Base-by-base conservation (phyloP, 2,113 vertebrate species). In the Alces alces region DNA sequence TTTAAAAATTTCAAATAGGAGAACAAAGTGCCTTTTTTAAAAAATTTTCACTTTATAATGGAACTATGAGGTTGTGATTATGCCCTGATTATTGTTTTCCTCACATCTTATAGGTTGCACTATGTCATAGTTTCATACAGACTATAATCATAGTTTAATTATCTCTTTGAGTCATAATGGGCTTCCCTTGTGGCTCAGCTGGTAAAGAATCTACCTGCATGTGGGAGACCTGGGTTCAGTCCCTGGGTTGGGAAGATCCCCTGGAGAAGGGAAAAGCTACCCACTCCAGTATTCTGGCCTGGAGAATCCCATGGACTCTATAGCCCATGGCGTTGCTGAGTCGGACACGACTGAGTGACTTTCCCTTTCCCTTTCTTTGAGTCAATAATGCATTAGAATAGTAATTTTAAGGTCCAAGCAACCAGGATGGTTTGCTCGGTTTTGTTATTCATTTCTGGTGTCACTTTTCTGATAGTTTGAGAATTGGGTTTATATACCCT, bases 381-480 rank as follows among this genome's bases (percentile, higher is more conserved):
- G 58, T 57, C 45, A 57, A 45, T 43, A 61, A 27, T 84, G 25
- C 84, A 79, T 57, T 83, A 47, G 9, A 90, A 87, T 28, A 76
- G 21, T 70, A 61, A 87, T 90, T 96, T 97, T 64, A 86, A 91
- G 52, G 70, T 86, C n/a, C 39, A 36, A 78, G 50, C 15, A 93
- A 9, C 39, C 16, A 36, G n/a, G 28, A 9, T 14, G 10, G 19
- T 78, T 96, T 50, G 3, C n/a, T 92, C 50, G 15, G 25, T 30
- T 94, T 92, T 78, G 64, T 96, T 89, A 52, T 28, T 86, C 61
- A 86, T 83, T 93, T 97, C 55, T 97, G 23, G 60, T 52, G 25
- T 96, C 36, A 21, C 50, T 91, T 91, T 91, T 82, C 66, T 89
- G 17, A 66, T 21, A 28, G 10, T 66, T 84, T 86, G 43, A 83